Base-by-base conservation (phyloP, 2,113 vertebrate genomes). In the Regulus satrapa region DNA sequence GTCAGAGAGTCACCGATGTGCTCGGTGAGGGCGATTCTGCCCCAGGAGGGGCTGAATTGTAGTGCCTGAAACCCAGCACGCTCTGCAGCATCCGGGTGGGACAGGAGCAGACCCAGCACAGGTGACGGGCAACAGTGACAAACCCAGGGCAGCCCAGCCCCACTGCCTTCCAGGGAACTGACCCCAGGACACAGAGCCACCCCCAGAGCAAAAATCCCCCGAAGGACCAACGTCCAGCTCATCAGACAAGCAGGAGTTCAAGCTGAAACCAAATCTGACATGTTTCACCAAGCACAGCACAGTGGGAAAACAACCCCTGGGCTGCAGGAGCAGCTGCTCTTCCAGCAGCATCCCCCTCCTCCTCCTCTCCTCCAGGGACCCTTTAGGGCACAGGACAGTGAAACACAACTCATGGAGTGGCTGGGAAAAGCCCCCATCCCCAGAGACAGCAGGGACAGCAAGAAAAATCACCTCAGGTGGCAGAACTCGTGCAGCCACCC, bases 171-270 rank as follows among this genome's bases (percentile, higher is more conserved):
- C 6, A 73, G 66, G 21, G 31, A 29, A 9, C 38, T 2, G 17
- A 59, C 7, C 46, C 84, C 62, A 52, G 66, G 18, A 29, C 26
- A 51, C 25, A 24, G 20, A 28, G 6, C 8, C 21, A 49, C 3
- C 8, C 28, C 32, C 40, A 10, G 31, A 52, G 51, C 19, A 34
- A 40, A 45, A 71, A 41, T 2, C 19, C 25, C 38, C 79, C 55
- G 9, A 23, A 73, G 64, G 40, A 12, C 4, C 4, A 0, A 28
- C 0, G 29, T 36, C 15, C 69, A 32, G 38, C 1, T 31, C 43
- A 28, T 25, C 45, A 73, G 54, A 11, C 49, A 64, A 14, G 66
- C 67, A 64, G 25, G 31, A 77, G 51, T 3, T 52, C 6, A 12
- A 38, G 64, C 8, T 7, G 13, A 52, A 79, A 52, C 6, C 11